Base-by-base conservation (phyloP, 2,797 vertebrate species). In the Eremophila alpestris region DNA sequence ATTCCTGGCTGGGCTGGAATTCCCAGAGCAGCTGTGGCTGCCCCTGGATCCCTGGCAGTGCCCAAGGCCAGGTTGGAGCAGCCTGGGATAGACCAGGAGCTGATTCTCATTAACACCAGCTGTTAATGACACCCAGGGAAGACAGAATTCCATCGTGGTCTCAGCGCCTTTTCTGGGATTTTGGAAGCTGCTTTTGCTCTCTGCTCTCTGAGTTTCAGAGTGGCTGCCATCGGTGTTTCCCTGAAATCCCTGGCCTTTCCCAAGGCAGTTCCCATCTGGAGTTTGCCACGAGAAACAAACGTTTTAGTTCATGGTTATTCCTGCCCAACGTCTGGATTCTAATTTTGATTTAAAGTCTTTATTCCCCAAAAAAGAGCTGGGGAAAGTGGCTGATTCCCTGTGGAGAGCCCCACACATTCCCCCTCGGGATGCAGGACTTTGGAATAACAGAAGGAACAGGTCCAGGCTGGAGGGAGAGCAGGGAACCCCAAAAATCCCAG, bases 81-180 rank as follows among this genome's bases (percentile, higher is more conserved):
- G 2, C 38, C 46, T 52, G 74, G 77, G 18, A 16, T 2, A 49
- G 75, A 52, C 5, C 63, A 40, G 77, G 13, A 70, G 32, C 9
- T 36, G 13, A 23, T 12, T 15, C 24, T 34, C 45, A 10, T 58
- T 10, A 59, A 23, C 3, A 2, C 4, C 16, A 30, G 3, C 16
- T 9, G 26, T 7, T 41, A 43, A 60, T 6, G 16, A 70, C 24
- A 1, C 26, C 4, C 32, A 4, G 6, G 7, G 24, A 43, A 30
- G 17, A 14, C 2, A 52, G 17, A 45, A 70, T 36, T 60, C 38
- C 56, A 14, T 15, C 2, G 2, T 9, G 21, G 4, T 12, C 36
- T 9, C 0, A 0, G 3, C 9, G 26, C 17, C 14, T 9, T 5
- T 52, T 52, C 32, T 3, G 1, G 38, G 17, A 26, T 17, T 17